Evolutionary conservation across 2,113 vertebrate genomes (phyloP).

Genomic region (Eira barbara): DNA sequence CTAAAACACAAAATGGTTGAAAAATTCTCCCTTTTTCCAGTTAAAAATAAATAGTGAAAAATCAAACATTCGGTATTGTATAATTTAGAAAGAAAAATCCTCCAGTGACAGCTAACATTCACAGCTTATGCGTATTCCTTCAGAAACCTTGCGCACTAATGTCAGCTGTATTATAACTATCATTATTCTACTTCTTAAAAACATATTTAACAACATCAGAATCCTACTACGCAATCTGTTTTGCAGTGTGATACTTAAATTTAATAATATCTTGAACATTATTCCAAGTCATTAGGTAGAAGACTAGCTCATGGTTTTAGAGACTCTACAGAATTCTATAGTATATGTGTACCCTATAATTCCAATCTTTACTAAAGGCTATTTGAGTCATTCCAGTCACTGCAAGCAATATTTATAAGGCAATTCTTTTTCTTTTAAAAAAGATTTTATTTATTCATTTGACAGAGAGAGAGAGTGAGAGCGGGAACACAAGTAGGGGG

Average conservation of each 20-base stretch:
- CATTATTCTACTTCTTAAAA: background rate
- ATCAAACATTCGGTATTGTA: background rate
- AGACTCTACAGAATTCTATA: background rate
- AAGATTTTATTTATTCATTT: background rate
- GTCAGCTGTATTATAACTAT: background rate
- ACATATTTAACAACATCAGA: background rate
- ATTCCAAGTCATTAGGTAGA: background rate
- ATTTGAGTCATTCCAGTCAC: background rate
- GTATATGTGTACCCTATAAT: background rate
- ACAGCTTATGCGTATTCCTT: background rate
- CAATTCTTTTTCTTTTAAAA: background rate
- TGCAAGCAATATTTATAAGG: background rate
- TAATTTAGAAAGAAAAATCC: background rate
- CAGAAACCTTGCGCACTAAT: background rate
- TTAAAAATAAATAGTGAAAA: constrained; percentile 35
- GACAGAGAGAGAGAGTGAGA: background rate
- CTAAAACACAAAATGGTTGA: background rate
- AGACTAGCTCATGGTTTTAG: background rate
- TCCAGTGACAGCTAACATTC: background rate
- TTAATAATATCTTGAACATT: background rate
- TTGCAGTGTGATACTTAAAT: background rate
- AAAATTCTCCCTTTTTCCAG: background rate
- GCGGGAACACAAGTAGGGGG: background rate
- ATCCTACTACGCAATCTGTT: background rate
- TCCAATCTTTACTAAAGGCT: background rate